phyloP scores from a whole-genome alignment of 2,888 invertebrate genomes.

The Brachyopa scutellaris region DNA sequence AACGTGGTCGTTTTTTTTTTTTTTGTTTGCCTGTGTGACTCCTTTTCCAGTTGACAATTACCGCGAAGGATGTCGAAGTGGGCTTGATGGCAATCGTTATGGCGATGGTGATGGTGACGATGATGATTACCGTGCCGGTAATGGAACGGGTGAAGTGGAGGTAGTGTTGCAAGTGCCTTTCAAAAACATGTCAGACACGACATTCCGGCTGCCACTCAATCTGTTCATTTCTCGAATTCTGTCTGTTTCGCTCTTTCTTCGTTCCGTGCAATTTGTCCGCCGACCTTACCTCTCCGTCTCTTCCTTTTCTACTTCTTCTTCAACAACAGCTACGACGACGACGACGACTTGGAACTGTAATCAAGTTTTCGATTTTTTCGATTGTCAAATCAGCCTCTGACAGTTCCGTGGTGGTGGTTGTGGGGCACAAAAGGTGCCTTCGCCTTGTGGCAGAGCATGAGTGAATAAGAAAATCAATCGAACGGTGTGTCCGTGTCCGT shows the following conservation, averaged over 20 bases:
- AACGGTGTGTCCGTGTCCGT: slow-evolving; percentile 14
- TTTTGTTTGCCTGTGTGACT: slow-evolving; percentile 36
- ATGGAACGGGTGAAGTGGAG: slow-evolving; percentile 48
- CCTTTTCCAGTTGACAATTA: slow-evolving; percentile 72
- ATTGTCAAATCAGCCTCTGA: slow-evolving; percentile 70
- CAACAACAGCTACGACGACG: background rate
- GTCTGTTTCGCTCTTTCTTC: slow-evolving; percentile 37
- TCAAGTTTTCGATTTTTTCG: slow-evolving; percentile 72
- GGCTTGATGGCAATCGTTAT: slow-evolving; percentile 69
- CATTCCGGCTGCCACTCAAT: slow-evolving; percentile 73
- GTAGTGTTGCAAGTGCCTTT: slow-evolving; percentile 69
- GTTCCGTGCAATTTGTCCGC: slow-evolving; percentile 60
- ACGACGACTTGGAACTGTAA: slow-evolving; percentile 61
- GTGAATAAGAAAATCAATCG: slow-evolving; percentile 65
- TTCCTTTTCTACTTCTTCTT: background rate
- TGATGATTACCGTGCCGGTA: slow-evolving; percentile 55
- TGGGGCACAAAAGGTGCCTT: slow-evolving; percentile 9
- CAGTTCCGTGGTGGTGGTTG: slow-evolving; percentile 46
- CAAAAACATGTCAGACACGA: slow-evolving; percentile 73
- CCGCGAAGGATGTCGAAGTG: slow-evolving; percentile 70
- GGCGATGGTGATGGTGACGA: slow-evolving; percentile 59
- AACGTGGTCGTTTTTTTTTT: slow-evolving; percentile 2
- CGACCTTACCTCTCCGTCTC: slow-evolving; percentile 34
- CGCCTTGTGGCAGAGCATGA: slow-evolving; percentile 22
- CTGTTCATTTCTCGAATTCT: slow-evolving; percentile 44